These are phyloP conservation scores for Thalassoma bifasciatum DNA, from an alignment of 2,113 vertebrate species.

Conservation along the genomic window DNA sequence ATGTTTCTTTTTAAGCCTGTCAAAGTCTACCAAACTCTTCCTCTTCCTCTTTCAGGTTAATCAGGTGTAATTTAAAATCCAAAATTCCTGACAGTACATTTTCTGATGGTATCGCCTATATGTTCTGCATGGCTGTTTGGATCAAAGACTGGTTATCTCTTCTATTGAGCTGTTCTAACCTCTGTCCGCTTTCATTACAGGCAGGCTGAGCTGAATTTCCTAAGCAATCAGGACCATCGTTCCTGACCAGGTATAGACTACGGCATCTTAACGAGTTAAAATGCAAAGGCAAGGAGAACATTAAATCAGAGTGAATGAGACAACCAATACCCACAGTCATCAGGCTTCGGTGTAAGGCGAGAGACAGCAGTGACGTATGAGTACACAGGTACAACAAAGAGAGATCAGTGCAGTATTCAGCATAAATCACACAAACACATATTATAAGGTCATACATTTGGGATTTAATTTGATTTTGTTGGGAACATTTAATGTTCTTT, in stretches of 20 bases:
- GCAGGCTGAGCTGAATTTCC: slow-evolving; percentile 84
- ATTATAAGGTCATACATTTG: background rate
- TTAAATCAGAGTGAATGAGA: slow-evolving; percentile 65
- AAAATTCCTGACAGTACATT: slow-evolving; percentile 91
- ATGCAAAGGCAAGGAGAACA: slow-evolving; percentile 77
- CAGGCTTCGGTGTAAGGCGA: slow-evolving; percentile 9
- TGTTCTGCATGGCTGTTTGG: slow-evolving; percentile 90
- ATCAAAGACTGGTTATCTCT: slow-evolving; percentile 93
- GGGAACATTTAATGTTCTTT: no score
- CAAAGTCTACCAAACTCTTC: slow-evolving; percentile 60
- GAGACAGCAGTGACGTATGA: slow-evolving; percentile 24
- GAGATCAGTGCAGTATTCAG: background rate
- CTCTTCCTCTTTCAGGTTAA: slow-evolving; percentile 84
- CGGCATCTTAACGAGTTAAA: slow-evolving; percentile 74
- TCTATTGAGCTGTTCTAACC: slow-evolving; percentile 96
- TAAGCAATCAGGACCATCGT: slow-evolving; percentile 87
- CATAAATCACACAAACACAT: background rate
- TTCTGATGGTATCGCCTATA: slow-evolving; percentile 81
- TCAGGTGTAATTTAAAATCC: slow-evolving; percentile 88
- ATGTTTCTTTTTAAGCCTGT: slow-evolving; percentile 47
- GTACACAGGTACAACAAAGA: slow-evolving; percentile 7
- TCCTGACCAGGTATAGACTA: slow-evolving; percentile 81
- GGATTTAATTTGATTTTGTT: no score
- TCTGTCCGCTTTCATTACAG: slow-evolving; percentile 94
- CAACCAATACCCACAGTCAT: slow-evolving; percentile 36